These are phyloP conservation scores for Phyllopteryx taeniolatus DNA, from an alignment of 2,113 vertebrate genomes.

Conservation along the genomic window DNA sequence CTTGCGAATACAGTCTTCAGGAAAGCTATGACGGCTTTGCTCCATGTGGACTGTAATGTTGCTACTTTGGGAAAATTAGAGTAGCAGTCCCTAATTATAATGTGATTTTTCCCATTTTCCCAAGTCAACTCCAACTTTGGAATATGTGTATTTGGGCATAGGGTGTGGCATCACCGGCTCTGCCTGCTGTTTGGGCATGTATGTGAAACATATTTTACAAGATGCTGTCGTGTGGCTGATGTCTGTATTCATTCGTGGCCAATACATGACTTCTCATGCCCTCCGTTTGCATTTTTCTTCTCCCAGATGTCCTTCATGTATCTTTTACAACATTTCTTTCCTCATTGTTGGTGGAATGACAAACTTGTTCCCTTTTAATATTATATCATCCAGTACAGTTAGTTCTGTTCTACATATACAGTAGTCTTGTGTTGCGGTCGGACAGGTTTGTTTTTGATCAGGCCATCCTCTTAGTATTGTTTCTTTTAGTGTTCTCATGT, in stretches of 20 bases:
- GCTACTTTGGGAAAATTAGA: neutral
- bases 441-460: neutral
- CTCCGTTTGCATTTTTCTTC: slow-evolving; percentile 3
- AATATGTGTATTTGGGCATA: neutral
- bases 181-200: neutral
- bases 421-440: neutral
- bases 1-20: slow-evolving; percentile 6
- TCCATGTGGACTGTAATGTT: neutral
- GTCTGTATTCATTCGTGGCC: neutral
- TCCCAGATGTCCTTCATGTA: slow-evolving; percentile 9
- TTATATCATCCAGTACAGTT: neutral
- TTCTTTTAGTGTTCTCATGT: neutral
- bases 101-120: neutral
- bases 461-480: neutral
- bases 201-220: neutral
- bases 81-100: neutral
- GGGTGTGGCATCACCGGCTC: neutral
- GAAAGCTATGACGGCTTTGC: neutral
- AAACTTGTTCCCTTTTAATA: slow-evolving; percentile 2
- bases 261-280: neutral
- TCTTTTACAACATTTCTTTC: slow-evolving; percentile 1
- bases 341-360: neutral
- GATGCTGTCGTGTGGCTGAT: neutral
- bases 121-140: neutral
- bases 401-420: slow-evolving; percentile 8